Base-by-base conservation (phyloP, 2,888 invertebrate genomes). In the Cremastobaeus sp. region DNA sequence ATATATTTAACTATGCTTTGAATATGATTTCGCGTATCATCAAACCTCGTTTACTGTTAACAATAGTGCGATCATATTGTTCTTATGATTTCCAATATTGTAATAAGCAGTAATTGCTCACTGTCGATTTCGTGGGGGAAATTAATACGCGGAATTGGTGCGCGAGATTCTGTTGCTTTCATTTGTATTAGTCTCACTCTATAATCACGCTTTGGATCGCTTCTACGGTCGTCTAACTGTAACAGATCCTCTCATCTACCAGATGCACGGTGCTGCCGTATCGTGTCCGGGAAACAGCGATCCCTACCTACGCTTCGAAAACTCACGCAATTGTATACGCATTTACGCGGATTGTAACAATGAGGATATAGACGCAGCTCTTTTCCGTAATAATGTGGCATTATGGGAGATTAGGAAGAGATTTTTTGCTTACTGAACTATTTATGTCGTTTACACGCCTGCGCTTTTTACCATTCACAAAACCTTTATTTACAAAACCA, bases 111-210 rank as follows among this genome's bases (percentile, higher is more conserved):
- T 35, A 69, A 62, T 74, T 48, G 55, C 76, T 81, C 79, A 83
- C 81, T 84, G 76, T 84, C 83, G 80, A 69, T 85, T 83, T 83
- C 82, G 74, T 52, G 34, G 54, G 55, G 69, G n/a, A 34, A 41
- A 37, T 45, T 34, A 60, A 52, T 45, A 25, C 41, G 34, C 50
- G 15, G 39, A 70, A 54, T 25, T 66, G 41, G 68, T 32, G 54
- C 39, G 35, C 28, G 45, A 37, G 32, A 57, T 77, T 60, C 57
- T 39, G 65, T 28, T 64, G 78, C 80, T 83, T 83, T 82, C 82
- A 77, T 80, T 81, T 55, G 54, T 77, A 78, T 81, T 78, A 78
- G 79, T 79, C 78, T 69, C 77, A 77, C 69, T 79, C 77, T 69
- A 79, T 79, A 78, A 80, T 80, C 70, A 52, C 57, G 55, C 45